These are phyloP conservation scores for Omphaloscelis lunosa DNA, from an alignment of 2,888 invertebrate genomes.

Conservation along the genomic window DNA sequence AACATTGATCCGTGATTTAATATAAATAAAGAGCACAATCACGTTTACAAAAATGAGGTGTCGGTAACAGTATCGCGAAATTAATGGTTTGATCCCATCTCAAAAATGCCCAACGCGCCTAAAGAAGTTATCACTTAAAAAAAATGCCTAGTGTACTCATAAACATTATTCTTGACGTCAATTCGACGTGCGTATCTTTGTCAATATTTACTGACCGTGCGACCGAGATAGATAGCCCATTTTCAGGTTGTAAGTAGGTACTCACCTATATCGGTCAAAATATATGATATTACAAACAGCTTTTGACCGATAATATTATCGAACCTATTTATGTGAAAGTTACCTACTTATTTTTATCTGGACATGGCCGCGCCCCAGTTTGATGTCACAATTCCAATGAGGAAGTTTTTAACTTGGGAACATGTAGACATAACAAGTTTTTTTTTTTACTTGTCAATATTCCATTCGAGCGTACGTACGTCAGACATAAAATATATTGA, in stretches of 20 bases:
- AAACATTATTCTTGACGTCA: neutral
- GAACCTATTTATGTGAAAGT: slow-evolving; percentile 9
- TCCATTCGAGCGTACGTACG: too few relatives aligned
- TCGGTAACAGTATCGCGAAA: too few relatives aligned
- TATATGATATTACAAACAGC: neutral
- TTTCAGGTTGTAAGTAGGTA: slow-evolving; percentile 8
- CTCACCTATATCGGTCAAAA: slow-evolving; percentile 6
- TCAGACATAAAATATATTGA: neutral
- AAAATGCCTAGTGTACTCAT: too few relatives aligned
- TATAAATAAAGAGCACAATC: too few relatives aligned
- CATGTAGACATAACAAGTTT: neutral
- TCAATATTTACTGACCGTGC: slow-evolving; percentile 18
- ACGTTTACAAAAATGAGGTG: too few relatives aligned
- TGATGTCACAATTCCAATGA: neutral
- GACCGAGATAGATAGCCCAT: slow-evolving; percentile 33
- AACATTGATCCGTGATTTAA: too few relatives aligned
- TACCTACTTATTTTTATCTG: slow-evolving; percentile 4
- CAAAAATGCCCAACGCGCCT: too few relatives aligned
- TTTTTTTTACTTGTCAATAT: neutral
- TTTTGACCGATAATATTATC: slow-evolving; percentile 32
- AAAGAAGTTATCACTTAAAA: too few relatives aligned
- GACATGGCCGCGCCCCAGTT: too few relatives aligned
- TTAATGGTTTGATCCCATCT: too few relatives aligned
- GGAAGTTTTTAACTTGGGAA: neutral
- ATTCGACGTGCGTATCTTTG: neutral